Base-by-base conservation (phyloP, 1,140 invertebrate species). In the Pseudomyrmex cubaensis region DNA sequence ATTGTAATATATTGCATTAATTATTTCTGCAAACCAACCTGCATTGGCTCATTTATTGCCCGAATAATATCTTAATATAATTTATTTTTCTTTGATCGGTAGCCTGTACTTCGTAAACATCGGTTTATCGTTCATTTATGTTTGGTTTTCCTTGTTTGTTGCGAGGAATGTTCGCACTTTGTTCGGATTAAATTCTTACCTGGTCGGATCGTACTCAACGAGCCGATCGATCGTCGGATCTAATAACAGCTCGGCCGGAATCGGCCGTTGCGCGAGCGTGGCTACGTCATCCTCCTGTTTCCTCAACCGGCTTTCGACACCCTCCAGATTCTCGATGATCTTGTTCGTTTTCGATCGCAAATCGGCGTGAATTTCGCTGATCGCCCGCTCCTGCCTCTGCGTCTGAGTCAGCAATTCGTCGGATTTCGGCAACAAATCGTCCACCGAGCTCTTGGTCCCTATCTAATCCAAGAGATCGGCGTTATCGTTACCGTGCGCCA, bases 311-410 rank as follows among this genome's bases (percentile, higher is more conserved):
- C 97, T 97, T 90, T 98, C 97, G 8, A 98, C 97, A 93, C 97
- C 97, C 90, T 97, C 97, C 75, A 98, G 94, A 91, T 98, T 98
- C 80, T 97, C 97, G 22, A 98, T 98, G 66, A 98, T 98, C 84
- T 97, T 96, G 91, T 98, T 98, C 0, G 97, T 97, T 93, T 98
- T 98, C 0, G 96, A 93, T 78, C 96, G 95, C 8, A 98, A 93
- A 92, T 98, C 98, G 44, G 96, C 96, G 91, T 98, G 97, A 73
- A 98, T 98, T 93, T 98, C 97, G 57, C 96, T 97, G 85, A 98
- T 98, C 10, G 97, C 97, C 15, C 97, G 95, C 91, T 98, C 97
- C 90, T 98, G 97, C 20, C 97, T 94, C 89, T 98, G 97, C 0
- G 97, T 98, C 92, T 98, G 97, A 2, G 97, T 97, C 0, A 98